Percentiles rank a stretch among this genome's conserved stretches.
phyloP scores from a whole-genome alignment of 2,797 vertebrate species.

The Euphonia xanthogaster region DNA sequence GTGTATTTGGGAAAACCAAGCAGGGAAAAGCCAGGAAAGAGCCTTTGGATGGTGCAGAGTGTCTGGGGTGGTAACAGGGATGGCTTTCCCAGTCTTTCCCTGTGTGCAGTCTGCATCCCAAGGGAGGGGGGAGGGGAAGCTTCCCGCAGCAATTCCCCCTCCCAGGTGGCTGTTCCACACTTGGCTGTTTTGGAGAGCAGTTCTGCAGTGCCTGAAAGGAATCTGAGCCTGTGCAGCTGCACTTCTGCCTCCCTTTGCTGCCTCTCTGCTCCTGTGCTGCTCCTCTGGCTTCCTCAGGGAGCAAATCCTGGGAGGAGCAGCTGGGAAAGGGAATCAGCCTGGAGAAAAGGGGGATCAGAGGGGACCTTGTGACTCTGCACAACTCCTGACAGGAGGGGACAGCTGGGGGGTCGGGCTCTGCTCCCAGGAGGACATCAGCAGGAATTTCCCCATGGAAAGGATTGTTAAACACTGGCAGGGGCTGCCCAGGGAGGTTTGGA shows the following conservation, averaged over 20 bases:
- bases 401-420: too few relatives aligned
- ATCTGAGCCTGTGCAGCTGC: neutral
- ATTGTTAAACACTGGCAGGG: neutral
- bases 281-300: neutral
- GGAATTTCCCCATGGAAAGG: neutral
- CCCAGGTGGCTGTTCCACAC: neutral
- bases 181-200: neutral
- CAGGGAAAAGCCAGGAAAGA: neutral
- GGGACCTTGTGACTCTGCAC: neutral
- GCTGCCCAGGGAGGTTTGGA: neutral
- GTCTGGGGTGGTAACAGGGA: neutral
- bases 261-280: neutral
- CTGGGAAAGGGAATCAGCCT: fast-evolving
- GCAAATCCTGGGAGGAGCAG: neutral
- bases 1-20: neutral
- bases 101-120: neutral
- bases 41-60: neutral
- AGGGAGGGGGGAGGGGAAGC: neutral
- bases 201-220: neutral
- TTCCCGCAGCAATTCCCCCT: neutral
- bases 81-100: fast-evolving
- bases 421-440: neutral
- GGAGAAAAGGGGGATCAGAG: neutral
- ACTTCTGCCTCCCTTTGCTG: neutral
- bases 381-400: neutral